Evolutionary conservation across 1,140 invertebrate species (phyloP).

Genomic region (Lepidostoma basale): DNA sequence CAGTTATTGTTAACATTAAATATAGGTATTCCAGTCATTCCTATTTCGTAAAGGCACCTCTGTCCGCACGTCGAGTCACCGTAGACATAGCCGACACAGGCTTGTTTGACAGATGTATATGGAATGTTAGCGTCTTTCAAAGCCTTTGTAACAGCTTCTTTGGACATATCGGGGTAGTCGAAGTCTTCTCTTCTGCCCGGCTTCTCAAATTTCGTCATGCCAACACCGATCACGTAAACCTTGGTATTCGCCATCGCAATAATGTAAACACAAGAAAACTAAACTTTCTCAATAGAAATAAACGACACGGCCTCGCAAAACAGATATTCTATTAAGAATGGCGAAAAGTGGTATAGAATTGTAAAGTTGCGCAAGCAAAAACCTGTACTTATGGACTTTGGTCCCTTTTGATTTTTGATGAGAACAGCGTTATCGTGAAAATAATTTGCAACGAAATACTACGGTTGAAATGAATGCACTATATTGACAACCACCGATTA

Average conservation of each 20-base stretch:
- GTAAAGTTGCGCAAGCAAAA: constrained; percentile 28
- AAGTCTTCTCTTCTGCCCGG: constrained; percentile 78
- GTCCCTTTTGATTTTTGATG: too few relatives aligned
- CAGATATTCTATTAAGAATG: neutral
- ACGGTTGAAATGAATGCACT: too few relatives aligned
- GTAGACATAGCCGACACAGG: constrained; percentile 93
- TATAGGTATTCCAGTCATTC: constrained; percentile 95
- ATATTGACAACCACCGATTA: too few relatives aligned
- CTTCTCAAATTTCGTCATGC: constrained; percentile 91
- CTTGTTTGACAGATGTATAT: constrained; percentile 85
- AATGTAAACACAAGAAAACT: neutral
- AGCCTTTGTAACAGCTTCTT: constrained; percentile 90
- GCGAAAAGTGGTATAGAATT: neutral
- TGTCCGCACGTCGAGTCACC: constrained; percentile 97
- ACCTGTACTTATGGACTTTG: constrained; percentile 30
- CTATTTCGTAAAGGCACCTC: constrained; percentile 91
- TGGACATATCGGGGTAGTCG: constrained; percentile 95
- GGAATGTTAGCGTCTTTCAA: constrained; percentile 84
- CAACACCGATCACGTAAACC: constrained; percentile 94
- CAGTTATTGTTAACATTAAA: constrained; percentile 99
- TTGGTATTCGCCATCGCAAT: constrained; percentile 45
- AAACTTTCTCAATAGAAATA: neutral
- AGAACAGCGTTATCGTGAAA: too few relatives aligned
- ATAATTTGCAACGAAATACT: too few relatives aligned
- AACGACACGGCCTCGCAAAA: neutral